Percentiles rank a stretch among this genome's conserved stretches.
phyloP scores from a whole-genome alignment of 2,888 invertebrate species.

The Liposcelis brunnea region DNA sequence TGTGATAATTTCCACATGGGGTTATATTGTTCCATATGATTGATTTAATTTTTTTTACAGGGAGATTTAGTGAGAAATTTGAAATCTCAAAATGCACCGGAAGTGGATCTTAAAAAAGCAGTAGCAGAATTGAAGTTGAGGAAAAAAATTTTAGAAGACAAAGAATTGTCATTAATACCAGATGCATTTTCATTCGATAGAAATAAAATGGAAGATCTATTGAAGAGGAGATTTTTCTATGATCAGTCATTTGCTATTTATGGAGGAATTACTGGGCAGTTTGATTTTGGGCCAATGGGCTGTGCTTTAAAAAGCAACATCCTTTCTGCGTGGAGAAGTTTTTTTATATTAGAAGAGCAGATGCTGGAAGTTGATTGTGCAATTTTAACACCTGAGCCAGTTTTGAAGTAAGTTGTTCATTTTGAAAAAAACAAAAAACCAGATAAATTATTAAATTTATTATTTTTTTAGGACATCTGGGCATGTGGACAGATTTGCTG shows the following conservation, averaged over 20 bases:
- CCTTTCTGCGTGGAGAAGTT: slow-evolving; percentile 81
- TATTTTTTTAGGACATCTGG: slow-evolving; percentile 63
- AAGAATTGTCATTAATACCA: slow-evolving; percentile 68
- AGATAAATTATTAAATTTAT: not conserved
- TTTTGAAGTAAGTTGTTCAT: slow-evolving; percentile 49
- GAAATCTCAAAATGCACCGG: slow-evolving; percentile 73
- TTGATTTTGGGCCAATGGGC: slow-evolving; percentile 99
- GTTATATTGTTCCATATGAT: slow-evolving; percentile 17
- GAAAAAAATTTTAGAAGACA: slow-evolving; percentile 84
- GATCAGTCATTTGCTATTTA: slow-evolving; percentile 99
- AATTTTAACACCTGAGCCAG: slow-evolving; percentile 90
- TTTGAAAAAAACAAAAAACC: too few species aligned
- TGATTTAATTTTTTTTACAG: slow-evolving; percentile 25
- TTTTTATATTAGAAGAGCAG: slow-evolving; percentile 92
- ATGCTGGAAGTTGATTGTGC: slow-evolving; percentile 99
- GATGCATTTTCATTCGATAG: slow-evolving; percentile 63
- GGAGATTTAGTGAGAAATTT: slow-evolving; percentile 81
- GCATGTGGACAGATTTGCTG: slow-evolving; percentile 97
- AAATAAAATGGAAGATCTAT: slow-evolving; percentile 86
- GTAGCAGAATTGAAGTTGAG: slow-evolving; percentile 80
- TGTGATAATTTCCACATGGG: slow-evolving; percentile 6
- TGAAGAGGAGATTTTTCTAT: slow-evolving; percentile 92
- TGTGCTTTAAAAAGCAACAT: slow-evolving; percentile 95
- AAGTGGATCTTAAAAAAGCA: slow-evolving; percentile 84
- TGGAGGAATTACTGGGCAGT: slow-evolving; percentile 73